Evolutionary conservation across 2,888 invertebrate species (phyloP).

Genomic region (Agrilus biguttatus): DNA sequence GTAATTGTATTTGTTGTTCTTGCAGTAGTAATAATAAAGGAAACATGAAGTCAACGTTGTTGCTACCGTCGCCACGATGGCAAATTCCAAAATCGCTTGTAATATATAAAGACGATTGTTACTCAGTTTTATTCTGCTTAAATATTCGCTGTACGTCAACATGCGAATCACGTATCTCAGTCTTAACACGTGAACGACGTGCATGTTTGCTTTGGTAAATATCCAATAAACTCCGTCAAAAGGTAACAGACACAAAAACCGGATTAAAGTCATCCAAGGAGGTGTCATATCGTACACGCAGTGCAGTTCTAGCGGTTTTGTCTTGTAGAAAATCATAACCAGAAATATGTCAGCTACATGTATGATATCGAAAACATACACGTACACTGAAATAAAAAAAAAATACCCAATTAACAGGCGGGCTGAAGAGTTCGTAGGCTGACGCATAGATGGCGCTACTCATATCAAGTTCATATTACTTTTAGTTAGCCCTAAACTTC

Average conservation of each 20-base stretch:
- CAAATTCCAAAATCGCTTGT: too few species aligned
- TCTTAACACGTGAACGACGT: slow-evolving; percentile 6
- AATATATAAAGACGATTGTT: too few species aligned
- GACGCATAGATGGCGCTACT: too few species aligned
- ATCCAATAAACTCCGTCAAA: slow-evolving; percentile 7
- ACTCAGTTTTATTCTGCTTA: too few species aligned
- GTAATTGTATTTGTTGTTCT: background rate
- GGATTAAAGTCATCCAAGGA: slow-evolving; percentile 3
- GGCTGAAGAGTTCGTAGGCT: too few species aligned
- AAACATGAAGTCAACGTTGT: background rate
- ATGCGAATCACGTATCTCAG: slow-evolving; percentile 11
- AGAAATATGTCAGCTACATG: slow-evolving; percentile 10
- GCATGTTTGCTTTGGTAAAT: slow-evolving; percentile 2
- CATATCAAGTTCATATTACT: too few species aligned
- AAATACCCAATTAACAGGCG: too few species aligned
- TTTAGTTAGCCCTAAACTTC: too few species aligned
- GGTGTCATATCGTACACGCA: slow-evolving; percentile 6
- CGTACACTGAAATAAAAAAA: slow-evolving; percentile 4
- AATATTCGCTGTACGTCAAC: slow-evolving; percentile 1
- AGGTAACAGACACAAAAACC: slow-evolving; percentile 7
- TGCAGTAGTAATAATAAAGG: background rate
- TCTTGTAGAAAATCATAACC: slow-evolving; percentile 6
- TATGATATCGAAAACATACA: slow-evolving; percentile 10
- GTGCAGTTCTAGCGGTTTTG: slow-evolving; percentile 6
- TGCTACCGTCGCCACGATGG: too few species aligned